Evolutionary conservation across 2,113 vertebrate genomes (phyloP).

Genomic region (Anser cygnoides): DNA sequence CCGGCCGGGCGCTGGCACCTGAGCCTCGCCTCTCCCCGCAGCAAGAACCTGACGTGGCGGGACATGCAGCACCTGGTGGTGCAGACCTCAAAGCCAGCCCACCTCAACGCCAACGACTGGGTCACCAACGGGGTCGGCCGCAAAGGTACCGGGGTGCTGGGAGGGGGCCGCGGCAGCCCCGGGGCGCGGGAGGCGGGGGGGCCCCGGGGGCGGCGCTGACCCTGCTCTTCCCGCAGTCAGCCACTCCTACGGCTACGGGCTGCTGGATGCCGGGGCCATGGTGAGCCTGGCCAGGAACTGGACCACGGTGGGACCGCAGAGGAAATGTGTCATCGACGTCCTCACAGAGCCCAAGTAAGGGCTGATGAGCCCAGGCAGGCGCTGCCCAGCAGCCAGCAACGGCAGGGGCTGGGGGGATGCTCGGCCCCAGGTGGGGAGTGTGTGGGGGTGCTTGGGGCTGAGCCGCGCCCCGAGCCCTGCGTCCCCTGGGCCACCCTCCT

Average conservation of each 20-base stretch:
- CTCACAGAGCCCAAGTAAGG: conserved; percentile 88
- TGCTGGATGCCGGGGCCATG: conserved; percentile 92
- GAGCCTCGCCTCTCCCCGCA: not conserved
- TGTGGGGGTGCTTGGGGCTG: accelerated
- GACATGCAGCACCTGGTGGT: conserved; percentile 99
- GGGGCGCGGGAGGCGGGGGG: not conserved
- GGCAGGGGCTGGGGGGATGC: too few relatives aligned
- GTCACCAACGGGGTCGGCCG: conserved; percentile 93
- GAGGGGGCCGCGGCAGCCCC: not conserved
- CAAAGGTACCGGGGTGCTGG: conserved; percentile 79
- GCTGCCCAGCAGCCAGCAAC: accelerated
- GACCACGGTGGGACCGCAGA: conserved; percentile 88
- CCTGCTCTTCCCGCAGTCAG: conserved; percentile 83
- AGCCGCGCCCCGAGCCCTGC: not conserved
- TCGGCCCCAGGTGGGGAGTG: not conserved
- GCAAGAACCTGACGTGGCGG: conserved; percentile 96
- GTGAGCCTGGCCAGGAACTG: conserved; percentile 93
- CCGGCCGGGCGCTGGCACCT: not conserved
- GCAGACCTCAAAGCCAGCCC: conserved; percentile 89
- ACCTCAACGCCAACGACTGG: conserved; percentile 94
- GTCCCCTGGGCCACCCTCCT: not conserved
- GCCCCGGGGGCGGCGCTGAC: accelerated
- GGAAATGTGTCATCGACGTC: conserved; percentile 89
- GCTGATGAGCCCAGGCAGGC: not conserved
- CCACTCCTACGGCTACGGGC: conserved; percentile 94